Base-by-base conservation (phyloP, 2,797 vertebrate species). In the Sebastes oblongus region DNA sequence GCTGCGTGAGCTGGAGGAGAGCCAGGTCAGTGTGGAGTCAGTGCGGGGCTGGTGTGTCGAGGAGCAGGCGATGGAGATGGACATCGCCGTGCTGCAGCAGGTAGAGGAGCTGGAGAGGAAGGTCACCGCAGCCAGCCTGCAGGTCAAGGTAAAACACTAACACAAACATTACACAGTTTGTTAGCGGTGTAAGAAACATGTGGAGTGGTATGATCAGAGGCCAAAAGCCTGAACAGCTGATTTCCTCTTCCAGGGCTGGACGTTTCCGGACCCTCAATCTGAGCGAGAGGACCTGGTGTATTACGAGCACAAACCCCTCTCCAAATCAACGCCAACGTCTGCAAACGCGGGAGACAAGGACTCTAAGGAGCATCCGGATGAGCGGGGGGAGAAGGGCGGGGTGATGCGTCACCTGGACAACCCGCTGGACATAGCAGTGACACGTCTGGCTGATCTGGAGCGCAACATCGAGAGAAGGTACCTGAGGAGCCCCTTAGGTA, bases 401-500 rank as follows among this genome's bases (percentile, higher is more conserved):
- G 95, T 98, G 95, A 95, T 96, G 86, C 97, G 98, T 94, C 97
- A 96, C 95, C 96, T 90, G 94, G 97, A 98, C 97, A 99, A 99
- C 97, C 98, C 98, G 91, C 96, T 99, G 98, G 98, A 99, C 98
- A 98, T 99, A 97, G 98, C 98, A 95, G 98, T 99, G 97, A 98
- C 97, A 94, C 98, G 98, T 93, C 98, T 99, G 91, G 97, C 97
- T 90, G 98, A 98, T 96, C 97, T 99, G 98, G 98, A 99, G 97
- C 97, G 97, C 96, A 99, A 99, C 98, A 98, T 99, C 94, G 98
- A 99, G 97, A 96, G 98, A 99, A 99, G 98, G 98, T 99, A 99
- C 97, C 98, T 99, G 98, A 98, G 98, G 98, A 99, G 98, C 97
- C 98, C 98, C 96, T 98, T 99, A 99, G 98, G 98, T 97, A 99